Conservation (phyloP, 1,140 invertebrate species). For the Lepidurus packardi region DNA sequence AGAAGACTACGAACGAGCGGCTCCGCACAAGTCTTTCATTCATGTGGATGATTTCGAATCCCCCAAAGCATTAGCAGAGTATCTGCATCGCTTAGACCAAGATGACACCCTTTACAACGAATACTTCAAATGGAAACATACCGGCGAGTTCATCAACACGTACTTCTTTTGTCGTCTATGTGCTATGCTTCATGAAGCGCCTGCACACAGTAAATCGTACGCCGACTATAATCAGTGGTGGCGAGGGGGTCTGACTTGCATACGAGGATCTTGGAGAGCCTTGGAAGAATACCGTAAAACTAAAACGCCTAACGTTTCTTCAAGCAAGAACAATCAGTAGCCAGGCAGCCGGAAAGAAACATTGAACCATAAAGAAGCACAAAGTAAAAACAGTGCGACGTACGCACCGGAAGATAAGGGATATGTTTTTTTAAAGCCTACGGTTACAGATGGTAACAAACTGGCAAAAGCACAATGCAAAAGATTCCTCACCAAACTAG, state of each 20-base stretch:
- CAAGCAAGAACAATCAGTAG: not conserved
- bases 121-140: conserved; percentile 85
- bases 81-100: conserved; percentile 72
- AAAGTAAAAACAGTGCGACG: not conserved
- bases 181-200: conserved; percentile 73
- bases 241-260: conserved; percentile 52
- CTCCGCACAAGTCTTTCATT: conserved; percentile 82
- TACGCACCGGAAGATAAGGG: not conserved
- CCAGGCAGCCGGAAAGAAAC: not conserved
- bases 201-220: conserved; percentile 45
- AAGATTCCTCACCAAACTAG: conserved; percentile 6
- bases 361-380: not conserved
- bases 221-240: conserved; percentile 49
- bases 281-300: conserved; percentile 41
- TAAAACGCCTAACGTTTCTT: conserved; percentile 1
- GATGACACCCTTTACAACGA: conserved; percentile 85
- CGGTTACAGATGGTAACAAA: too few species aligned
- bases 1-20: conserved; percentile 77
- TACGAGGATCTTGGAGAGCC: conserved; percentile 82
- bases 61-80: conserved; percentile 74
- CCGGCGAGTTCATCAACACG: conserved; percentile 89
- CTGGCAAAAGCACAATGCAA: not conserved
- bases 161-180: conserved; percentile 94
- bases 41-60: conserved; percentile 91
- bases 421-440: too few species aligned